Evolutionary conservation across 2,888 invertebrate genomes (phyloP), one percentile per base, ranked within the genome.

Genomic region (Stictocephala bisonia): DNA sequence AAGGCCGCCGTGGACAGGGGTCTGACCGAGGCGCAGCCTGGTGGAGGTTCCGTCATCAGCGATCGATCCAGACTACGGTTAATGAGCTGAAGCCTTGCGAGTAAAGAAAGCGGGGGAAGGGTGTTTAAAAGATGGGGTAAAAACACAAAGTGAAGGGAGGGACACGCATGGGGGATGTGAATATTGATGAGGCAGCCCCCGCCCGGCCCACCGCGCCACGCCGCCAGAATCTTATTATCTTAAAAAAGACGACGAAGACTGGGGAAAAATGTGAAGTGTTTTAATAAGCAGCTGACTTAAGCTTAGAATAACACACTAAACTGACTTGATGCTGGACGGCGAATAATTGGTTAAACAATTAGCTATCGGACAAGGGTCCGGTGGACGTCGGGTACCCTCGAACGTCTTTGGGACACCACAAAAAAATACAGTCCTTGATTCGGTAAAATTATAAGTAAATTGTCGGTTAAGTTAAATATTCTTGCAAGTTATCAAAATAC

Each of bases 221-320:
- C 68, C 74, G 56, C 56, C 73, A 71, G 75, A 76, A 76, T 75
- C 76, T 76, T 75, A 76, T 76, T 76, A 76, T 76, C 76, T 75
- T 73, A 71, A 72, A 73, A 73, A 67, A 75, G 75, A 74, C 74
- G 75, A 74, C 74, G 72, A 53, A 74, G 70, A 75, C 64, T 60
- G 73, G 64, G 66, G 72, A 68, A 73, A 73, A 73, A 73, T 73
- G 73, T 73, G 73, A 73, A 73, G 73, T 73, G 73, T 69, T 73
- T 73, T 73, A 73, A 73, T 73, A 73, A 73, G 73, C 73, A 67
- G 44, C 69, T 56, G 35, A 73, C 67, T 67, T 73, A 73, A 69
- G 73, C 64, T 73, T 69, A 73, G 60, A 73, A 73, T 73, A 73
- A 73, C 69, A 73, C 35, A 71, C 48, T 64, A 60, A 71, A 71